Percentiles rank a stretch among this genome's conserved stretches.
Evolutionary conservation across 2,888 invertebrate species (phyloP).

Genomic region (Leptopilina syphax): DNA sequence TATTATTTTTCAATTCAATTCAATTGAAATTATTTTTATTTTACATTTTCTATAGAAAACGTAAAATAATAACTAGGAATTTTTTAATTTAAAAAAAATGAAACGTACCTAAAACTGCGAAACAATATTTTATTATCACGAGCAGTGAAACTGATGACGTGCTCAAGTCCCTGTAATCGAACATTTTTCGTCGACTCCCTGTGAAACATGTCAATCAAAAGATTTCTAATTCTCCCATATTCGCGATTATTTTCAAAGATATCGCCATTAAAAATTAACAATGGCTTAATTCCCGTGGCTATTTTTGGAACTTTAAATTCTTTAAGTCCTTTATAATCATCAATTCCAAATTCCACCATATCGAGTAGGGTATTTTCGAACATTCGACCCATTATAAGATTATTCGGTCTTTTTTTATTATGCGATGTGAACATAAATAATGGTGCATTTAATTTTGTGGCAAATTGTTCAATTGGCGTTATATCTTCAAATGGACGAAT

Average conservation of each 20-base stretch:
- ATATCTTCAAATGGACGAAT: constrained; percentile 95
- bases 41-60: no score
- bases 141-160: constrained; percentile 93
- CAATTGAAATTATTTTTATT: no score
- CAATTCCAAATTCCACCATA: constrained; percentile 96
- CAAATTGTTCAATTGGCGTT: constrained; percentile 83
- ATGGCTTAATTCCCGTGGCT: constrained; percentile 91
- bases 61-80: not conserved
- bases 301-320: constrained; percentile 90
- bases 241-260: constrained; percentile 91
- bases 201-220: constrained; percentile 95
- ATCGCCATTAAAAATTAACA: constrained; percentile 94
- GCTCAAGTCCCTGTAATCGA: constrained; percentile 94
- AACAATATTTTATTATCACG: constrained; percentile 88
- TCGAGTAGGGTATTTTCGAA: constrained; percentile 94
- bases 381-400: constrained; percentile 91
- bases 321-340: constrained; percentile 86
- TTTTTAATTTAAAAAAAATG: constrained; percentile 7
- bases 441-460: constrained; percentile 91
- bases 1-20: no score
- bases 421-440: constrained; percentile 94
- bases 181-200: constrained; percentile 89
- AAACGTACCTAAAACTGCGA: constrained; percentile 81
- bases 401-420: constrained; percentile 96
- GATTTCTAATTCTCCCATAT: constrained; percentile 89